Evolutionary conservation across 2,113 vertebrate species (phyloP), one percentile per base, ranked within the genome.

Genomic region (Alectura lathami): DNA sequence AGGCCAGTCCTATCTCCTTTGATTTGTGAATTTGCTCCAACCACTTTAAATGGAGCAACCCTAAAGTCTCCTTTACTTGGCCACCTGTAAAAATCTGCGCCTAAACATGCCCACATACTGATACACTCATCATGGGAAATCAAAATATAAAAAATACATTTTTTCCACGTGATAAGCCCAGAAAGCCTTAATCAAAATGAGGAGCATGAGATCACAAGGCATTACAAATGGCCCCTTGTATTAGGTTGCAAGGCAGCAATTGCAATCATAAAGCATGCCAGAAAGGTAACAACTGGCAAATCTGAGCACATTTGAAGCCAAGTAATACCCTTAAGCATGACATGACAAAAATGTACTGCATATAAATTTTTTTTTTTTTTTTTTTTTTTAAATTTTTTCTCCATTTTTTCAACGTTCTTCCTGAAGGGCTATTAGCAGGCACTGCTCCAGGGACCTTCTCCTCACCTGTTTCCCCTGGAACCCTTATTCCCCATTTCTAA

Each of bases 371-470:
- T 40, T 42, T 24, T 38, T 23, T 9, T 79, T 17, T 91, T 81
- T 82, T 91, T 50, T n/a, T n/a, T n/a, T n/a, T n/a, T n/a, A n/a
- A n/a, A n/a, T n/a, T n/a, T n/a, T n/a, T n/a, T n/a, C n/a, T n/a
- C n/a, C n/a, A 85, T 95, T 92, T 91, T 74, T 86, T 94, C 84
- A 85, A 23, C 47, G 59, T 89, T 59, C 72, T 89, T 83, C n/a
- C n/a, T n/a, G n/a, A n/a, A n/a, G n/a, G n/a, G n/a, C n/a, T n/a
- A n/a, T n/a, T n/a, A n/a, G n/a, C n/a, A n/a, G n/a, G n/a, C n/a
- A n/a, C n/a, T n/a, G n/a, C n/a, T n/a, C n/a, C n/a, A n/a, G n/a
- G n/a, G n/a, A n/a, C n/a, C n/a, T n/a, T n/a, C n/a, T n/a, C n/a
- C n/a, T n/a, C n/a, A n/a, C n/a, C n/a, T n/a, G n/a, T n/a, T n/a